Base-by-base conservation (phyloP, 2,797 vertebrate species). In the Sarcophilus harrisii region DNA sequence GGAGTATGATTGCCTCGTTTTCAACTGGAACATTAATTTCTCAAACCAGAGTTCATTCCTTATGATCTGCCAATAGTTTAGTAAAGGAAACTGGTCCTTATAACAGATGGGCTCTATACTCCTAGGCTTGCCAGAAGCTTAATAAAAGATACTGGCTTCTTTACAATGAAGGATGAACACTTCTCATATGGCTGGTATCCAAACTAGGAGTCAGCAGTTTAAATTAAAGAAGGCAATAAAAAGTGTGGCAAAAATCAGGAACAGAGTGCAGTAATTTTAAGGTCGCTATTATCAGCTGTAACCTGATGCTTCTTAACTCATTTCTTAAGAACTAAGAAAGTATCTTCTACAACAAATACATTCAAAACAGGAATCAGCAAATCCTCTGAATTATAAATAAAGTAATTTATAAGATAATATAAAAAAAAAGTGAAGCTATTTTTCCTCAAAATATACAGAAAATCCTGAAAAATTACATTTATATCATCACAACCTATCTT, bases 71-170 rank as follows among this genome's bases (percentile, higher is more conserved):
- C 98, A 98, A 98, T 96, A 96, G 98, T 98, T 98, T 96, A 96
- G 98, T 96, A 98, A 98, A 98, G 95, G 98, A 98, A 98, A 98
- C 97, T 57, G 94, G 97, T 95, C 98, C 98, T 98, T 98, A 81
- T 98, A 98, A 98, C 98, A 99, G 98, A 99, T 98, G 98, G 98
- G 93, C 96, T 94, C 96, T 98, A 98, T 97, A 96, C 98, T 98
- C 98, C 95, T 97, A 96, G 97, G 98, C 97, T 98, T 98, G 98
- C 98, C 98, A 98, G 98, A 96, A 97, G 98, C 98, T 98, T 98
- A 99, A 98, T 98, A 98, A 98, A 98, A 98, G 98, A 98, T 97
- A 98, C 96, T 96, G 97, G 97, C 97, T 98, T 98, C 97, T 98
- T 97, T 98, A 98, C 98, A 98, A 98, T 96, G 98, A 98, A 99